phyloP scores from a whole-genome alignment of 2,113 vertebrate genomes.

The Pyxicephalus adspersus region DNA sequence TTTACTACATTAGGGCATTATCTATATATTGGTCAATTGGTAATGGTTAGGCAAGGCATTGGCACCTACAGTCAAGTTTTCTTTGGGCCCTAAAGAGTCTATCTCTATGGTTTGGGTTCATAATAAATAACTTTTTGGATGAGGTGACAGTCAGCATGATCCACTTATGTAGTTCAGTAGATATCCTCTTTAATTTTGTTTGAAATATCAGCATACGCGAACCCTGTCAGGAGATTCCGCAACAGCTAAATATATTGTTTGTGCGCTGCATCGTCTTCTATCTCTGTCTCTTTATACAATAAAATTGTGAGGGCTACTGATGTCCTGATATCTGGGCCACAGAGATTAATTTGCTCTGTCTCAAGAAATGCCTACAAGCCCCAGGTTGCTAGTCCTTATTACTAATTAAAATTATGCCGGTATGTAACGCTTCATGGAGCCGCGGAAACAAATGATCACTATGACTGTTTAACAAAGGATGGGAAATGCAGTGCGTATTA shows the following conservation, averaged over 20 bases:
- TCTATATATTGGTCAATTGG: no score
- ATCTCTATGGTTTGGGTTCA: no score
- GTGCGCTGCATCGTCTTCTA: constrained; percentile 15
- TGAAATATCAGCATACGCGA: no score
- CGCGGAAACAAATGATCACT: not conserved
- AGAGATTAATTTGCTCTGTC: constrained; percentile 20
- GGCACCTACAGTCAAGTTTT: no score
- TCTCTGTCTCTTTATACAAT: constrained; percentile 32
- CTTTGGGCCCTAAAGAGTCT: no score
- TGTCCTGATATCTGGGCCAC: constrained; percentile 30
- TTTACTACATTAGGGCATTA: no score
- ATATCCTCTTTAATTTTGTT: no score
- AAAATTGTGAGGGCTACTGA: constrained; percentile 17
- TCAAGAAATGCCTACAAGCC: not conserved
- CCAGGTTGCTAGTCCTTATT: not conserved
- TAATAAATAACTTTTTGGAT: no score
- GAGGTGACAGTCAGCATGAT: no score
- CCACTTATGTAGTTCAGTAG: no score
- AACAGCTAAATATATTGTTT: constrained; percentile 4
- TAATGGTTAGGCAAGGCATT: no score
- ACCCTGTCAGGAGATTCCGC: constrained; percentile 11
- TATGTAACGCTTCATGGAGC: not conserved
- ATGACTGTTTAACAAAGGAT: constrained; percentile 23
- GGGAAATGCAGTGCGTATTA: not conserved
- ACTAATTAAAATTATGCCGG: constrained; percentile 23